phyloP scores from a whole-genome alignment of 1,140 invertebrate genomes.

The Pteromalus puparum region DNA sequence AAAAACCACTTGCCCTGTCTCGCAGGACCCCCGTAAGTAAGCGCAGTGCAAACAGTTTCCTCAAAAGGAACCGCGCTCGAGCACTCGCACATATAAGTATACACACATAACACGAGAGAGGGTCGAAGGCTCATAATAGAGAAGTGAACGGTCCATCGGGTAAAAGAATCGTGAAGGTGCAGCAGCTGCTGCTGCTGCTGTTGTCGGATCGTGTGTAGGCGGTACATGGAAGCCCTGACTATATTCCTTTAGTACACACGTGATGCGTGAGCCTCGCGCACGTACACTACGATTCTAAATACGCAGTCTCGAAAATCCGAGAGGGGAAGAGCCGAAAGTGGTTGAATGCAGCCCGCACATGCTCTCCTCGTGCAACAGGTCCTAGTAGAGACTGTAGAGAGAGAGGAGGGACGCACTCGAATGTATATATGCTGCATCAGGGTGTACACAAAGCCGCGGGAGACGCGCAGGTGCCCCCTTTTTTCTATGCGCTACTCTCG shows the following conservation, averaged over 20 bases:
- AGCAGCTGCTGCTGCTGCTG: neutral
- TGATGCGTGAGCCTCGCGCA: neutral
- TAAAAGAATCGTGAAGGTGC: neutral
- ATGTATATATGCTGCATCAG: neutral
- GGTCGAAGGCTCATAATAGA: neutral
- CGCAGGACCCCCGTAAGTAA: too few species aligned
- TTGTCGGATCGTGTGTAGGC: neutral
- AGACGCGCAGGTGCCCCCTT: slow-evolving; percentile 7
- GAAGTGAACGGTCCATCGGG: neutral
- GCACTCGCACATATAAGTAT: too few species aligned
- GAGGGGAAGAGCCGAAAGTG: neutral
- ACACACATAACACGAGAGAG: neutral
- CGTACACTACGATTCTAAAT: too few species aligned
- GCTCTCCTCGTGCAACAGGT: slow-evolving; percentile 27
- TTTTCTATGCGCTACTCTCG: neutral
- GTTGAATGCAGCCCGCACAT: neutral
- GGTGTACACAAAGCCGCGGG: neutral
- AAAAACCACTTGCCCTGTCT: too few species aligned
- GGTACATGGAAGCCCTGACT: neutral
- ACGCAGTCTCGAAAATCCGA: neutral
- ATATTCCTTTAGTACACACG: neutral
- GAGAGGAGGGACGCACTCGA: neutral
- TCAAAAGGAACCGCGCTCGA: neutral
- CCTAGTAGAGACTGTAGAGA: neutral
- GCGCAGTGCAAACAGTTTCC: neutral